phyloP scores from a whole-genome alignment of 2,797 vertebrate genomes.

The Liasis olivaceus region DNA sequence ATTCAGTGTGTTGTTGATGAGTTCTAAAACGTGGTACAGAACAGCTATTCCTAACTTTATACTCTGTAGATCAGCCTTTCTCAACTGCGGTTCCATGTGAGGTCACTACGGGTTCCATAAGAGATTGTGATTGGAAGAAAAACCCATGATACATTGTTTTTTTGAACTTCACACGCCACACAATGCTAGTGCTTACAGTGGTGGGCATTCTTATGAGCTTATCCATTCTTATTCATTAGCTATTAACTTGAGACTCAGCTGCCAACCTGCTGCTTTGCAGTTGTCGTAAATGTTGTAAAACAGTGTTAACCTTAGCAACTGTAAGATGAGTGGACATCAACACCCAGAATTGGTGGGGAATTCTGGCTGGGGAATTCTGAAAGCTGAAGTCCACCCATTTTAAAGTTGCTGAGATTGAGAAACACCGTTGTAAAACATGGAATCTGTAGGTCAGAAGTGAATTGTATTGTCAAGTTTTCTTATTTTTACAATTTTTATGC shows the following conservation, averaged over 20 bases:
- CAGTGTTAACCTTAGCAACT: background rate
- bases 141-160: background rate
- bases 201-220: background rate
- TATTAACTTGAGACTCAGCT: background rate
- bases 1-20: background rate
- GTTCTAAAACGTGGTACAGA: background rate
- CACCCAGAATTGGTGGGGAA: too few species aligned
- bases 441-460: background rate
- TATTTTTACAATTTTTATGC: background rate
- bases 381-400: too few species aligned
- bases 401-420: too few species aligned
- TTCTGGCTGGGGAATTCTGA: too few species aligned
- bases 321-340: too few species aligned
- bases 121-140: background rate
- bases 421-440: background rate
- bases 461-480: background rate
- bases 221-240: too few species aligned
- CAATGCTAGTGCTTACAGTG: background rate
- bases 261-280: background rate
- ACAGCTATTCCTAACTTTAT: background rate
- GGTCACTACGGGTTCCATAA: background rate
- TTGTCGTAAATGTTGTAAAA: background rate
- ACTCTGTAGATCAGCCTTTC: background rate
- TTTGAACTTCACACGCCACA: background rate
- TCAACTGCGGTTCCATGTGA: background rate